These are phyloP conservation scores for Anneissia japonica DNA, from an alignment of 35 echinoderm and acorn worm species.

Conservation along the genomic window DNA sequence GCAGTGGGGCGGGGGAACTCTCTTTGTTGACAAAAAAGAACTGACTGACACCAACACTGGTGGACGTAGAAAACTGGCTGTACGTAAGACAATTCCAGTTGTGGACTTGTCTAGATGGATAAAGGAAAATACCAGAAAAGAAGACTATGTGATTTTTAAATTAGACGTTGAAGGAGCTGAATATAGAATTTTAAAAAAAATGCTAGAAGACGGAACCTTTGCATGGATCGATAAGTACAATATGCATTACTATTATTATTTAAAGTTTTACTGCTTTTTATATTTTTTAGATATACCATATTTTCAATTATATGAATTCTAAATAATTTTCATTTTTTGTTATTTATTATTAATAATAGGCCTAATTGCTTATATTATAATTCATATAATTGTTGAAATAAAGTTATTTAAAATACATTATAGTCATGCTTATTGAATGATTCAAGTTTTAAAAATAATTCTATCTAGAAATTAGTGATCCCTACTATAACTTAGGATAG, in stretches of 20 bases:
- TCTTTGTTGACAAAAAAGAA: constrained; percentile 12
- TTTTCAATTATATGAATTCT: too few relatives aligned
- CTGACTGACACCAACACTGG: background rate
- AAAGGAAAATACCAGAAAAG: background rate
- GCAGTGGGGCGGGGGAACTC: constrained; percentile 43
- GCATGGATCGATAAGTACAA: constrained; percentile 37
- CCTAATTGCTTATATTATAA: too few relatives aligned
- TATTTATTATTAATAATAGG: too few relatives aligned
- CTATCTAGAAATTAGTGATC: too few relatives aligned
- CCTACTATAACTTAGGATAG: too few relatives aligned
- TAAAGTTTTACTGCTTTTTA: too few relatives aligned
- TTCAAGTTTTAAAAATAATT: too few relatives aligned
- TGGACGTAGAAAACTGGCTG: constrained; percentile 5
- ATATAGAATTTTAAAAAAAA: constrained; percentile 27
- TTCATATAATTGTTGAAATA: too few relatives aligned
- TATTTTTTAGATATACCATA: too few relatives aligned
- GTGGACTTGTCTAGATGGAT: background rate
- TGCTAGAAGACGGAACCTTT: constrained; percentile 33
- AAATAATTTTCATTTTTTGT: too few relatives aligned
- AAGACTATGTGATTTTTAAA: constrained; percentile 25
- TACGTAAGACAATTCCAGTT: constrained; percentile 9
- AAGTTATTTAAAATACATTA: constrained; percentile 35
- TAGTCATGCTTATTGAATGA: too few relatives aligned
- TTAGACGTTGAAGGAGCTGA: constrained; percentile 47
- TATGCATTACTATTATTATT: too few relatives aligned